These are phyloP conservation scores for Phaethornis superciliosus DNA, from an alignment of 2,113 vertebrate genomes.

Conservation along the genomic window DNA sequence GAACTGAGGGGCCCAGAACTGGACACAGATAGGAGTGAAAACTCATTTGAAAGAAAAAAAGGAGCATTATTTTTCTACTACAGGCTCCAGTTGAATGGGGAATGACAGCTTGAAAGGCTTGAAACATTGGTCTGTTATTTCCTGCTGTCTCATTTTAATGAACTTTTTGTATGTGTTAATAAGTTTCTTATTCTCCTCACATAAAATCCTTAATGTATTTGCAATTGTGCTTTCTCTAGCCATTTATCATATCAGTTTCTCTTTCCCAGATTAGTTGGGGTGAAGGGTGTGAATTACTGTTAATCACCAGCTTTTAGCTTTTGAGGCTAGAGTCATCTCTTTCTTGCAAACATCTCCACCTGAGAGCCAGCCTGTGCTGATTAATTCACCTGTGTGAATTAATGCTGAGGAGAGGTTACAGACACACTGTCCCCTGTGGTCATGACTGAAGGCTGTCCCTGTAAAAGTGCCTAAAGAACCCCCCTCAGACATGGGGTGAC, in stretches of 20 bases:
- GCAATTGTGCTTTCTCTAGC: background rate
- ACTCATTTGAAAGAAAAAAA: background rate
- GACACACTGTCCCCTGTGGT: background rate
- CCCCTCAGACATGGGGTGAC: background rate
- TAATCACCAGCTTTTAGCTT: background rate
- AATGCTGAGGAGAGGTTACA: background rate
- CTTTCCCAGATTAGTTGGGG: background rate
- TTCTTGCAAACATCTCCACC: background rate
- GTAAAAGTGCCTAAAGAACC: background rate
- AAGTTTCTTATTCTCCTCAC: background rate
- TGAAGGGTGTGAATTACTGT: background rate
- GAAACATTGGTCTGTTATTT: background rate
- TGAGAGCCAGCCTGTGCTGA: rapidly evolving
- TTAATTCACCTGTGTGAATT: background rate
- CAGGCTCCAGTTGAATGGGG: background rate
- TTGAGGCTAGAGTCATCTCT: background rate
- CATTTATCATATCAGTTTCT: background rate
- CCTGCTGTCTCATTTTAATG: background rate
- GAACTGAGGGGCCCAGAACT: no score
- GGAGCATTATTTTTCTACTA: background rate
- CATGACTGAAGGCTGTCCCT: background rate
- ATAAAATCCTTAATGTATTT: background rate
- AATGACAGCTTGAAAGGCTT: background rate
- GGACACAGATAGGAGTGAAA: background rate
- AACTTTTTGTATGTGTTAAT: background rate